Conservation (phyloP, 2,797 vertebrate genomes). For the Chrysolophus pictus region DNA sequence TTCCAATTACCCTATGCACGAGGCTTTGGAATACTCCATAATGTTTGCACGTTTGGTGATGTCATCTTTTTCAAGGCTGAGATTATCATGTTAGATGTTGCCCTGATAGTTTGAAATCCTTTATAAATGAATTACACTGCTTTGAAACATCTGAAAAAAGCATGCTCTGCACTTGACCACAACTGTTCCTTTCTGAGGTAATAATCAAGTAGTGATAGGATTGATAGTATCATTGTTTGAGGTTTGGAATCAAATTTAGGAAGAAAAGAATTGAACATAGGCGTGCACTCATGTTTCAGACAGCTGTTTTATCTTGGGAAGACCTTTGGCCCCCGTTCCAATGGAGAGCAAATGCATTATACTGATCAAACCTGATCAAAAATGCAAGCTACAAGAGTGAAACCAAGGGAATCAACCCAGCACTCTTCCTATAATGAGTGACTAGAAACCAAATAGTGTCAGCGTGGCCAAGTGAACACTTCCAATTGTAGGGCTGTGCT, state of each 20-base stretch:
- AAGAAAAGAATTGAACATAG: neutral
- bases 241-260: neutral
- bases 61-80: neutral
- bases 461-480: neutral
- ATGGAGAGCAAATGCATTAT: neutral
- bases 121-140: neutral
- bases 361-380: neutral
- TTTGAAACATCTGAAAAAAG: neutral
- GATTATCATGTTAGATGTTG: neutral
- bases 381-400: neutral
- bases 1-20: neutral
- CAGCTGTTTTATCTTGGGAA: neutral
- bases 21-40: conserved; percentile 23
- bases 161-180: neutral
- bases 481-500: neutral
- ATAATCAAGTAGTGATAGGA: neutral
- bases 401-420: neutral
- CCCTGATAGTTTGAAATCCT: neutral
- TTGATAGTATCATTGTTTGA: neutral
- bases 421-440: neutral
- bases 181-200: neutral
- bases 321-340: neutral
- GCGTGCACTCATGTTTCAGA: neutral
- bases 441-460: neutral
- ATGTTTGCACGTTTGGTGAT: neutral